phyloP scores from a whole-genome alignment of 1,140 invertebrate species.

The Microplitis demolitor region DNA sequence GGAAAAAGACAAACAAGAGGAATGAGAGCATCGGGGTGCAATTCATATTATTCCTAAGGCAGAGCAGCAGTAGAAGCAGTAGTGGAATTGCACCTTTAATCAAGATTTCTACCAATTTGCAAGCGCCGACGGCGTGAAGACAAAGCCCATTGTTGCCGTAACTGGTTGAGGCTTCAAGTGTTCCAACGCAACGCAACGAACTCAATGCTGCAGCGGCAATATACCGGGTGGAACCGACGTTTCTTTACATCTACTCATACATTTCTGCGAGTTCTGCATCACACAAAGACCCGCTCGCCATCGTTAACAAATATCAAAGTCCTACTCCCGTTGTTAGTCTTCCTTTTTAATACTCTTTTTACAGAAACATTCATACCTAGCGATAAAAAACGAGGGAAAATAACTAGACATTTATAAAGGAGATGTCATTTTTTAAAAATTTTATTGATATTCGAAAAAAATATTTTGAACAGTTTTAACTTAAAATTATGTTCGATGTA shows the following conservation, averaged over 20 bases:
- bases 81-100: slow-evolving; percentile 61
- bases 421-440: too few species aligned
- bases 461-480: too few species aligned
- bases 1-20: neutral
- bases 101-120: slow-evolving; percentile 63
- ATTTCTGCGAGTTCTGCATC: too few species aligned
- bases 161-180: slow-evolving; percentile 62
- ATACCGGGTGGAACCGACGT: slow-evolving; percentile 8
- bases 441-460: too few species aligned
- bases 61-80: slow-evolving; percentile 19
- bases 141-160: slow-evolving; percentile 62
- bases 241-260: neutral
- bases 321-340: too few species aligned
- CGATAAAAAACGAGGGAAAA: too few species aligned
- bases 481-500: too few species aligned
- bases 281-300: too few species aligned
- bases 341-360: too few species aligned
- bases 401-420: too few species aligned
- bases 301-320: too few species aligned
- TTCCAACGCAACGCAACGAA: slow-evolving; percentile 55
- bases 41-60: slow-evolving; percentile 55
- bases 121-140: slow-evolving; percentile 59
- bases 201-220: neutral
- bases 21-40: slow-evolving; percentile 10
- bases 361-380: too few species aligned